These are phyloP conservation scores for Synanthedon formicaeformis DNA, from an alignment of 2,888 invertebrate genomes.

Conservation along the genomic window DNA sequence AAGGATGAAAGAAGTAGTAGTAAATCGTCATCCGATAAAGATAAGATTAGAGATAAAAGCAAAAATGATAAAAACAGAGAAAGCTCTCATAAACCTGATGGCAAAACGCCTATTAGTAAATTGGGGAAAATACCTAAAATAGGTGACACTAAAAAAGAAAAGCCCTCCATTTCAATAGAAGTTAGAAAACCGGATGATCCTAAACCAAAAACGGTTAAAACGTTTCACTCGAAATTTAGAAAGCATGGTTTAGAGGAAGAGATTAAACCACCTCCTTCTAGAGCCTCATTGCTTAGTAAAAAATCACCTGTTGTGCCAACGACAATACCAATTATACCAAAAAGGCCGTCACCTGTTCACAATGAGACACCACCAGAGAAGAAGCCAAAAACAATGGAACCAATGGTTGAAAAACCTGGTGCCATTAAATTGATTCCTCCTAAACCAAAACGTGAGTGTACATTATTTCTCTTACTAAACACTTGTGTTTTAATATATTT, in stretches of 20 bases:
- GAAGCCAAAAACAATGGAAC: slow-evolving; percentile 75
- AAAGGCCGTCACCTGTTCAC: slow-evolving; percentile 61
- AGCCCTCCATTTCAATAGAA: slow-evolving; percentile 85
- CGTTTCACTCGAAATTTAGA: slow-evolving; percentile 90
- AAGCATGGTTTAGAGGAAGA: slow-evolving; percentile 92
- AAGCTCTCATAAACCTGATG: slow-evolving; percentile 51
- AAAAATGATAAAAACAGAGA: slow-evolving; percentile 20
- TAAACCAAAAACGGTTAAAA: slow-evolving; percentile 91
- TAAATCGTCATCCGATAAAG: slow-evolving; percentile 29
- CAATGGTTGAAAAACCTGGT: slow-evolving; percentile 77
- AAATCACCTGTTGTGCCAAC: slow-evolving; percentile 64
- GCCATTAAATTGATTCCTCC: slow-evolving; percentile 88
- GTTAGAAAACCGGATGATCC: slow-evolving; percentile 78
- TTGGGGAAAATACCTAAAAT: slow-evolving; percentile 85
- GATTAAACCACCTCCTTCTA: slow-evolving; percentile 85
- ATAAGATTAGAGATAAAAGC: slow-evolving; percentile 30
- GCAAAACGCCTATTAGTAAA: slow-evolving; percentile 77
- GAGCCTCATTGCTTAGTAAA: slow-evolving; percentile 72
- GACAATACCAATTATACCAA: slow-evolving; percentile 56
- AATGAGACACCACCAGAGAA: slow-evolving; percentile 78
- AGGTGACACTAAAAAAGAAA: slow-evolving; percentile 71
- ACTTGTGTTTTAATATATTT: slow-evolving; percentile 3
- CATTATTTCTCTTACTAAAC: neutral
- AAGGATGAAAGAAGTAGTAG: slow-evolving; percentile 39
- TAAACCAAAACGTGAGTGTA: slow-evolving; percentile 91